Conservation (phyloP, 2,888 invertebrate genomes). For the Spodoptera littoralis region DNA sequence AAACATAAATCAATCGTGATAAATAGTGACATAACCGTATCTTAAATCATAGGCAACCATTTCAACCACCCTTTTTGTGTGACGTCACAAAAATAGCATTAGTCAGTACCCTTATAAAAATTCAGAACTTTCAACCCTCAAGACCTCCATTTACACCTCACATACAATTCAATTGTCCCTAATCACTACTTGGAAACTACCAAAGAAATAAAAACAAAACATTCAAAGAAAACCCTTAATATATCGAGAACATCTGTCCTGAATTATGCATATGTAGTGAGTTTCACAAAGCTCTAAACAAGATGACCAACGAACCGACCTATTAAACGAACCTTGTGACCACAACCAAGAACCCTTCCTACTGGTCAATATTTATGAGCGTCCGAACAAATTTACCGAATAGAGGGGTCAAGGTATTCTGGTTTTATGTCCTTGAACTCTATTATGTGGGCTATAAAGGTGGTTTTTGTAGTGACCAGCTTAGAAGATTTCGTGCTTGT, state of each 20-base stretch:
- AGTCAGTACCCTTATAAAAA: background rate
- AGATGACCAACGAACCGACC: slow-evolving; percentile 67
- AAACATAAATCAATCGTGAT: too few relatives aligned
- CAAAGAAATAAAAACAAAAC: slow-evolving; percentile 41
- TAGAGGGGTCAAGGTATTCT: slow-evolving; percentile 31
- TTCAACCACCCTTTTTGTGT: too few relatives aligned
- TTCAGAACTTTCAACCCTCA: too few relatives aligned
- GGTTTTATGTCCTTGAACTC: slow-evolving; percentile 16
- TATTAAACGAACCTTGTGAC: slow-evolving; percentile 73
- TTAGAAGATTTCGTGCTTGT: slow-evolving; percentile 18
- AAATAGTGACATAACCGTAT: too few relatives aligned
- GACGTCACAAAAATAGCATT: too few relatives aligned
- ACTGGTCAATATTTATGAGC: slow-evolving; percentile 77
- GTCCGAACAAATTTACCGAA: slow-evolving; percentile 71
- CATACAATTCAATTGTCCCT: slow-evolving; percentile 28
- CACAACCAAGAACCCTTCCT: slow-evolving; percentile 72
- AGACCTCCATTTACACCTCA: too few relatives aligned
- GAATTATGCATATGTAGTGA: slow-evolving; percentile 72
- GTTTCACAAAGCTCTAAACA: slow-evolving; percentile 59
- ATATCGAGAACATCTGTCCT: slow-evolving; percentile 57
- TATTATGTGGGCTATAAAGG: slow-evolving; percentile 48
- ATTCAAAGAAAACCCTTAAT: slow-evolving; percentile 49
- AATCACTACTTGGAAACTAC: slow-evolving; percentile 7
- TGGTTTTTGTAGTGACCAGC: slow-evolving; percentile 18
- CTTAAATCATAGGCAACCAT: too few relatives aligned